phyloP scores from a whole-genome alignment of 2,797 vertebrate genomes.

The Meriones psammophilus region DNA sequence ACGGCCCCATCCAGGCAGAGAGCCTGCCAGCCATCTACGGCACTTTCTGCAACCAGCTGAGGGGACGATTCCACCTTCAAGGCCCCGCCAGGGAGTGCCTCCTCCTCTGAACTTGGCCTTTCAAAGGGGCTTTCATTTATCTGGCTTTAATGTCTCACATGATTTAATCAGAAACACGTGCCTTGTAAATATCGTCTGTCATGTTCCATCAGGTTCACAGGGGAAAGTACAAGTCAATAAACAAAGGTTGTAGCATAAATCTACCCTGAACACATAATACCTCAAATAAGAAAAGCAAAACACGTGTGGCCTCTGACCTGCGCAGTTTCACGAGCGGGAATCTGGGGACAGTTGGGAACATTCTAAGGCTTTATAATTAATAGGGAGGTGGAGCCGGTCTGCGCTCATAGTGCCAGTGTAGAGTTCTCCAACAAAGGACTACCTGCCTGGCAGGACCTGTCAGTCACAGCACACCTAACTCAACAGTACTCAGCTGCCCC shows the following conservation, averaged over 20 bases:
- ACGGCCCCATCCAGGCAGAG: not conserved
- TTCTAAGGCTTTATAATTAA: conserved; percentile 86
- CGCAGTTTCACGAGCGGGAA: conserved; percentile 88
- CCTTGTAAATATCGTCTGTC: conserved; percentile 92
- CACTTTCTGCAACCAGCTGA: conserved; percentile 63
- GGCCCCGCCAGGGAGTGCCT: conserved; percentile 85
- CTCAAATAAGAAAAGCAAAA: conserved; percentile 92
- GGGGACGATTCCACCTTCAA: conserved; percentile 67
- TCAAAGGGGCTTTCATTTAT: conserved; percentile 91
- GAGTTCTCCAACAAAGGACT: conserved; percentile 37
- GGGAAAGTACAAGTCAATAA: conserved; percentile 92
- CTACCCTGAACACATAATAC: conserved; percentile 93
- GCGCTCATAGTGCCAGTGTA: not conserved
- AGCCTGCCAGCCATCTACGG: conserved; percentile 47
- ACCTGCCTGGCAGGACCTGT: conserved; percentile 84
- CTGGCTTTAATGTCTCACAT: conserved; percentile 91
- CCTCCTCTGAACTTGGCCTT: conserved; percentile 88
- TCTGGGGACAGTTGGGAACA: conserved; percentile 86
- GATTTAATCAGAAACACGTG: conserved; percentile 92
- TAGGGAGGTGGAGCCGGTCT: conserved; percentile 56
- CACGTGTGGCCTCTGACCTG: conserved; percentile 92
- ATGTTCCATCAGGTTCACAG: conserved; percentile 91
- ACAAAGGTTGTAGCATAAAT: conserved; percentile 92
- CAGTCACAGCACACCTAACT: conserved; percentile 76
- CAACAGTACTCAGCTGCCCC: not conserved